Conservation (phyloP, 2,797 vertebrate genomes). For the Manis crassicaudata region DNA sequence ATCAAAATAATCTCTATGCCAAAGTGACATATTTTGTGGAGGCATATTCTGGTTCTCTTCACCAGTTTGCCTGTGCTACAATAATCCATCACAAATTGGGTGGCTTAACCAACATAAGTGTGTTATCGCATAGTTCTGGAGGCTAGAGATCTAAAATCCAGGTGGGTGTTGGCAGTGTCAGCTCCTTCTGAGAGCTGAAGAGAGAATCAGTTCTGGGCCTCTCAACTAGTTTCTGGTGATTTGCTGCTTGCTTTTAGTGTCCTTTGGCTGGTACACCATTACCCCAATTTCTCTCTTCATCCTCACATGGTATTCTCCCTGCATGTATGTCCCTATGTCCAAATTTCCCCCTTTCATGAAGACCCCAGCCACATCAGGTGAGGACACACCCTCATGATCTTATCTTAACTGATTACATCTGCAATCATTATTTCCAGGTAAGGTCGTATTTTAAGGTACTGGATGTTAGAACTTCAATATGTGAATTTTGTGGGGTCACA, state of each 20-base stretch:
- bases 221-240: neutral
- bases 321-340: rapidly evolving
- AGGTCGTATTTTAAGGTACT: neutral
- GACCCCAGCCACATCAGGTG: neutral
- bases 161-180: too few species aligned
- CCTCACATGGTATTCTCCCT: neutral
- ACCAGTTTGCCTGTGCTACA: neutral
- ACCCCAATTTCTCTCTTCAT: neutral
- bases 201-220: neutral
- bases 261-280: neutral
- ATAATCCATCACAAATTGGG: neutral
- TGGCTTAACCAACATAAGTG: neutral
- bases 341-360: neutral
- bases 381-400: neutral
- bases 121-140: neutral
- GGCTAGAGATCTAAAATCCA: neutral
- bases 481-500: neutral
- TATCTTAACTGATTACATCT: neutral
- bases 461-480: neutral
- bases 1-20: neutral
- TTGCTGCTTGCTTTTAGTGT: neutral
- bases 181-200: neutral
- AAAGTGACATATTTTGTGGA: neutral
- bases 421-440: neutral
- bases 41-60: neutral